Base-by-base conservation (phyloP, 2,797 vertebrate genomes). In the Heterohyrax brucei region DNA sequence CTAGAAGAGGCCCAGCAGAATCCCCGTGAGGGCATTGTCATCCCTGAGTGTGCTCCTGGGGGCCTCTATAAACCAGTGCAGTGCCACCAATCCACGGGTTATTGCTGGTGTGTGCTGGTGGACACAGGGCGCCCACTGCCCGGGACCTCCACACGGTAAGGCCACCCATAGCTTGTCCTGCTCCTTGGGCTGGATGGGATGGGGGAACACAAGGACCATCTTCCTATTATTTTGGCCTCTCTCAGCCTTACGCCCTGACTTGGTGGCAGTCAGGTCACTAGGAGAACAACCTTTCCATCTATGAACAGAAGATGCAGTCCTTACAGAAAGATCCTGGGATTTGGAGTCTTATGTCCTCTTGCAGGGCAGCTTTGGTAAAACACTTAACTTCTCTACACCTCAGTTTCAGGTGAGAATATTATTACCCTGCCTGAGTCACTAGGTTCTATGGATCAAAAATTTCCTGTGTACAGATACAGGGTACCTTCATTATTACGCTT, bases 81-180 rank as follows among this genome's bases (percentile, higher is more conserved):
- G 95, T 99, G 99, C 97, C 99, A 99, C 98, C 99, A 99, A 98
- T 99, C 99, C 4, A 99, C 99, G 8, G 99, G 99, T 61, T 99
- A 99, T 98, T 99, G 99, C 98, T 99, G 99, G 99, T 99, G 99
- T 94, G 99, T 99, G 88, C 98, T 99, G 96, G 99, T 99, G 95
- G 99, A 99, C 98, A 99, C 99, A 0, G 99, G 99, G 68, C 99
- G 99, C 12, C 99, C 99, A 5, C 99, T 99, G 93, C 99, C 99
- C 53, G 99, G 99, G 83, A 99, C 99, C 59, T 99, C 99, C 76
- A 99, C 99, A 66, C 99, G 99, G 99, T 99, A 98, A 99, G 96
- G 87, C 56, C 33, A 18, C 48, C 8, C 1, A 2, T 46, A 92
- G 64, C 10, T 30, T n/a, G 1, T 56, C 95, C 78, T 86, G 22